Evolutionary conservation across 2,797 vertebrate genomes (phyloP).

Genomic region (Anas flavirostris): DNA sequence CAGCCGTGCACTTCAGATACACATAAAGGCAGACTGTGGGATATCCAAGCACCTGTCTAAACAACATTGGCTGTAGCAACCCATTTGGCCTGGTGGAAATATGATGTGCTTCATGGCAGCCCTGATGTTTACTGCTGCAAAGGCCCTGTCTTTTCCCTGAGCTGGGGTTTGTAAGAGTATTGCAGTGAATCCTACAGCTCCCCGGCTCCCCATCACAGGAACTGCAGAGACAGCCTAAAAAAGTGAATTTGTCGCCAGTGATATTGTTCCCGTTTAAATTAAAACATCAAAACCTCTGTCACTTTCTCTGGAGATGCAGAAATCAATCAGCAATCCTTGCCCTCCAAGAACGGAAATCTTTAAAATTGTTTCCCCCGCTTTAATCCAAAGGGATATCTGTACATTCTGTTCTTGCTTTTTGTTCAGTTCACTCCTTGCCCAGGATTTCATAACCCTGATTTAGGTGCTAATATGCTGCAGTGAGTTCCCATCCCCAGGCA

Average conservation of each 20-base stretch:
- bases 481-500: conserved; percentile 32
- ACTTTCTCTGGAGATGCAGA: neutral
- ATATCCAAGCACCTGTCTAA: neutral
- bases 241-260: neutral
- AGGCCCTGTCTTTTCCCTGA: neutral
- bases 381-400: neutral
- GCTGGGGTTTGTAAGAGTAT: neutral
- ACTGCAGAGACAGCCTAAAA: neutral
- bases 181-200: neutral
- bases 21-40: neutral
- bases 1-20: neutral
- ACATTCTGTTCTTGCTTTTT: neutral
- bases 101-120: neutral
- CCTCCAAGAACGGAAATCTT: neutral
- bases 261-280: neutral
- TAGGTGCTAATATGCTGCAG: conserved; percentile 36
- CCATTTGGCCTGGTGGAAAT: neutral
- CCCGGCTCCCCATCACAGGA: rapidly evolving
- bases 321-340: neutral
- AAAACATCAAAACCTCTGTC: neutral
- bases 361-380: neutral
- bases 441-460: conserved; percentile 40
- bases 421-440: neutral
- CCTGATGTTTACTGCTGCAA: neutral
- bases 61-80: neutral